These are phyloP conservation scores for Microcebus lehilahytsara DNA, from an alignment of 2,113 vertebrate genomes.

Conservation along the genomic window DNA sequence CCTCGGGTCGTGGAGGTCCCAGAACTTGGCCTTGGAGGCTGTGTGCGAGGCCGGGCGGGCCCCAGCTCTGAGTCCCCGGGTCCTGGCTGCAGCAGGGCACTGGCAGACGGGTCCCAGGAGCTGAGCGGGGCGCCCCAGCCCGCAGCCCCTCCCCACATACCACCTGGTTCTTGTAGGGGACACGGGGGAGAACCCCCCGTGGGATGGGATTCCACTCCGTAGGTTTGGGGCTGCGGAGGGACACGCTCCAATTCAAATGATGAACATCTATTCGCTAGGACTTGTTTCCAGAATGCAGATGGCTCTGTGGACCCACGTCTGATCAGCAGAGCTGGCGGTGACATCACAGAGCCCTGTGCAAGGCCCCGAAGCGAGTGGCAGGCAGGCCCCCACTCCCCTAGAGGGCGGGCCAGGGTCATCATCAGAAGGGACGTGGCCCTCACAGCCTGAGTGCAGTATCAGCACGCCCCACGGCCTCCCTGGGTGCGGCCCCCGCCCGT, in stretches of 20 bases:
- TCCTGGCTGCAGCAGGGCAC: background rate
- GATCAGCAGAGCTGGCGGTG: no score
- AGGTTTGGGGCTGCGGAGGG: background rate
- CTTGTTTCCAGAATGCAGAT: background rate
- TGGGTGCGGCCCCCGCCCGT: fast-evolving
- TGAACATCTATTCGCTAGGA: background rate
- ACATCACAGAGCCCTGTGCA: background rate
- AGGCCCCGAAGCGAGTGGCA: background rate
- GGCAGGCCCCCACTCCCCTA: fast-evolving
- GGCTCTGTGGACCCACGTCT: fast-evolving
- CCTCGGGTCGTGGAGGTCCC: background rate
- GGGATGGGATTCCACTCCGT: fast-evolving
- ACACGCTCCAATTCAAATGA: fast-evolving
- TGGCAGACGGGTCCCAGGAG: background rate
- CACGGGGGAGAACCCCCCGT: fast-evolving
- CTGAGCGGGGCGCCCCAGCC: background rate
- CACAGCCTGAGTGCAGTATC: background rate
- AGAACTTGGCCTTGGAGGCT: background rate
- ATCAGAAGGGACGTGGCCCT: background rate
- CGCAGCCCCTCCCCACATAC: background rate
- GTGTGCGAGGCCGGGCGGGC: no score
- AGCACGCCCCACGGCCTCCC: fast-evolving
- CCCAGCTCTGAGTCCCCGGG: background rate
- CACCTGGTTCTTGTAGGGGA: background rate
- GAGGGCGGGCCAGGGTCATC: background rate